Evolutionary conservation across 2,797 vertebrate species (phyloP).

Genomic region (Myripristis murdjan): DNA sequence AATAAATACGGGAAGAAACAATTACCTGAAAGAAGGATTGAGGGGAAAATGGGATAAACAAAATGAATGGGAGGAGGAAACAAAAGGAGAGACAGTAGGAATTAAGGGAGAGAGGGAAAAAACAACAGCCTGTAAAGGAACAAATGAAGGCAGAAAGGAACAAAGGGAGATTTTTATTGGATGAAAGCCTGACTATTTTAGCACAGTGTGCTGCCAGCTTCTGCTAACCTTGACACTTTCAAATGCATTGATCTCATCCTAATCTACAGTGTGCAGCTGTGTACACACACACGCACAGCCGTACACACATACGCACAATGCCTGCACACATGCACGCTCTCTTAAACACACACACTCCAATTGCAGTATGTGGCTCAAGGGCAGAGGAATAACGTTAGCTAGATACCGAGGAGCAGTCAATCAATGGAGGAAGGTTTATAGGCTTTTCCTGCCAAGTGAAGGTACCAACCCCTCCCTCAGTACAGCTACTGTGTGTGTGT

Average conservation of each 20-base stretch:
- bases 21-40: conserved; percentile 26
- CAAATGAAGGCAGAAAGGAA: conserved; percentile 47
- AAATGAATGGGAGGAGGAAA: conserved; percentile 17
- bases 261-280: conserved; percentile 61
- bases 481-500: conserved; percentile 25
- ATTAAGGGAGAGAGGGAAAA: conserved; percentile 32
- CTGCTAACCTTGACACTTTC: conserved; percentile 79
- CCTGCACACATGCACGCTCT: conserved; percentile 16
- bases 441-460: conserved; percentile 76
- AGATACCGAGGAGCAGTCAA: conserved; percentile 71
- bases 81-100: conserved; percentile 16
- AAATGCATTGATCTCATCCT: conserved; percentile 79
- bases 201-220: conserved; percentile 45
- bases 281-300: conserved; percentile 27
- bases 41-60: conserved; percentile 4
- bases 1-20: conserved; percentile 30
- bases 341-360: conserved; percentile 35
- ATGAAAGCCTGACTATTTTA: conserved; percentile 64
- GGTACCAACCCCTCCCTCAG: conserved; percentile 64
- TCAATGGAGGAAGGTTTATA: conserved; percentile 77
- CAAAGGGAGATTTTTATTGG: conserved; percentile 45
- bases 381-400: conserved; percentile 64
- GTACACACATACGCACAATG: conserved; percentile 30
- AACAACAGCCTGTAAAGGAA: conserved; percentile 47
- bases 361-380: conserved; percentile 75